Evolutionary conservation across 1,140 invertebrate genomes (phyloP).

Genomic region (Danaus melanippus): DNA sequence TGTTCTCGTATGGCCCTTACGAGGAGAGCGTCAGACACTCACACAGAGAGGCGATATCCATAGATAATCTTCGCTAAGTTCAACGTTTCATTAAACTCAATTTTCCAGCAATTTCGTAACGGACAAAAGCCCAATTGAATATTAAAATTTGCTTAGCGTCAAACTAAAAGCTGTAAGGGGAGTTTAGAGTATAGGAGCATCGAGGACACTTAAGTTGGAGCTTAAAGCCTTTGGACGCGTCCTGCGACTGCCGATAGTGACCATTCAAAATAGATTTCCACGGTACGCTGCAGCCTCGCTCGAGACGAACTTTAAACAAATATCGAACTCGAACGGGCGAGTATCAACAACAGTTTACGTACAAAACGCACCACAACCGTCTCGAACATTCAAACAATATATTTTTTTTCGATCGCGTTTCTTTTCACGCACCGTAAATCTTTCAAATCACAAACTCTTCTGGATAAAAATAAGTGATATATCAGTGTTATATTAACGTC

Average conservation of each 20-base stretch:
- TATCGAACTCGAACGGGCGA: constrained; percentile 25
- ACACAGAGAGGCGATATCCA: constrained; percentile 8
- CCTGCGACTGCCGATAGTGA: constrained; percentile 58
- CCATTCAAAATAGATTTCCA: constrained; percentile 71
- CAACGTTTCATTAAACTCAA: constrained; percentile 28
- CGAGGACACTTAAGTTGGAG: constrained; percentile 49
- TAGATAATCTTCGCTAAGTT: constrained; percentile 26
- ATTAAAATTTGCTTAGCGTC: constrained; percentile 66
- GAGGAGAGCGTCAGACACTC: too few species aligned
- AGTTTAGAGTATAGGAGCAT: constrained; percentile 47
- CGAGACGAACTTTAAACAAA: constrained; percentile 54
- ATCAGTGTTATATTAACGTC: constrained; percentile 5
- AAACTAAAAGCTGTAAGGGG: constrained; percentile 46
- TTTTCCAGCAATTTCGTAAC: constrained; percentile 34
- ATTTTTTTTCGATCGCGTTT: constrained; percentile 12
- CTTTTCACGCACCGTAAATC: constrained; percentile 13
- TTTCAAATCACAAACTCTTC: constrained; percentile 1
- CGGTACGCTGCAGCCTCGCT: constrained; percentile 49
- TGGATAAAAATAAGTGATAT: constrained; percentile 18
- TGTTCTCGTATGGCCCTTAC: too few species aligned
- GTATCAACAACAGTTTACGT: too few species aligned
- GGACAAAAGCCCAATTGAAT: constrained; percentile 63
- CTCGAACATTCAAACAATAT: constrained; percentile 9
- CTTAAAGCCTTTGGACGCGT: constrained; percentile 51
- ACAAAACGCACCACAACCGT: constrained; percentile 11